These are phyloP conservation scores for Escarpia spicata DNA, from an alignment of 2,888 invertebrate species.

Conservation along the genomic window DNA sequence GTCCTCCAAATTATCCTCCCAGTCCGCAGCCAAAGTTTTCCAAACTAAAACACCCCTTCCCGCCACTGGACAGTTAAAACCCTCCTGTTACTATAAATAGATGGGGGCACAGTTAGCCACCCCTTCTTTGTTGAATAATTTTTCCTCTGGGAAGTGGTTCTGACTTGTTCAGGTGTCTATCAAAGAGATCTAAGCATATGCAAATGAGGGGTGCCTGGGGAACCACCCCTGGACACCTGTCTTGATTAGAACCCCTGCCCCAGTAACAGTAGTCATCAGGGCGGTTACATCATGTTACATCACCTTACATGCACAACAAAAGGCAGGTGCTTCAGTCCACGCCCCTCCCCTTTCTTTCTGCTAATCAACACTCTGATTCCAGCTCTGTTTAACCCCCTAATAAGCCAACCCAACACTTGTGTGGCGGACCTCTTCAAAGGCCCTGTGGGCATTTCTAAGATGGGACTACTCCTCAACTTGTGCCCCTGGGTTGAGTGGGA, in stretches of 20 bases:
- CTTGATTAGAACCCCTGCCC: conserved; percentile 5
- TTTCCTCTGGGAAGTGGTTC: not conserved
- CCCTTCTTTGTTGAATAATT: not conserved
- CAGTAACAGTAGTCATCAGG: conserved; percentile 7
- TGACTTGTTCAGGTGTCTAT: not conserved
- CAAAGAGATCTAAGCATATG: conserved; percentile 13
- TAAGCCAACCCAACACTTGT: not conserved
- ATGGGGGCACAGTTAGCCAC: not conserved
- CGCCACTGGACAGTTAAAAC: conserved; percentile 3
- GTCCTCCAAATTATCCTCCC: not conserved
- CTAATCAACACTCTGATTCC: conserved; percentile 4
- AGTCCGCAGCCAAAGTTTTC: not conserved
- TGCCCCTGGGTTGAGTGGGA: not conserved
- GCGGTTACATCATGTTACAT: not conserved
- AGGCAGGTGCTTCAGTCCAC: not conserved
- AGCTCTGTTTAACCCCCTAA: conserved; percentile 9
- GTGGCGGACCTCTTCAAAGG: not conserved
- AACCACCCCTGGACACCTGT: conserved; percentile 7
- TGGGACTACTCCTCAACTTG: not conserved
- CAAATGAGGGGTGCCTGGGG: not conserved
- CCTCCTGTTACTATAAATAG: not conserved
- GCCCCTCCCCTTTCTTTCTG: not conserved
- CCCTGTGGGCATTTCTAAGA: not conserved
- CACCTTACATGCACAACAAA: not conserved
- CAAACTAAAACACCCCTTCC: conserved; percentile 8